Evolutionary conservation across 2,888 invertebrate genomes (phyloP), one percentile per base, ranked within the genome.

Genomic region (Hypena proboscidalis): DNA sequence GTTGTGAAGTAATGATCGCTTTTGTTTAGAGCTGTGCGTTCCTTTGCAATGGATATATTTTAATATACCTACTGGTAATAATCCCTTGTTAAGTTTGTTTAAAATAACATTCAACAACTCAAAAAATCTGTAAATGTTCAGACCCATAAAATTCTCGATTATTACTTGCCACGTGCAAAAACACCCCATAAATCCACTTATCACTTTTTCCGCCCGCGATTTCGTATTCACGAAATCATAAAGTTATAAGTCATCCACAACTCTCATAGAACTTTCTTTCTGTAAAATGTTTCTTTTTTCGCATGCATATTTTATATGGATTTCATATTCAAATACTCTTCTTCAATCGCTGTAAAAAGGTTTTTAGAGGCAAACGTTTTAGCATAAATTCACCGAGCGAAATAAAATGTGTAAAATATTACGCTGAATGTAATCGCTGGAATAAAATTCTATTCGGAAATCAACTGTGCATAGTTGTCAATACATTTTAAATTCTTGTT

Each of bases 251-350:
- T 60, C 52, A 60, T 70, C 63, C 58, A 50, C 60, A 59, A 63
- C 49, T 58, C 51, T 36, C 32, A 36, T 55, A 62, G 44, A 58
- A 57, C 50, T 58, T 60, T 57, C 25, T 47, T 53, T 43, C 29
- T 23, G 39, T 27, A 51, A 62, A 64, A 58, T 63, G 58, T 62
- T 63, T 58, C 54, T 67, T 67, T 67, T 72, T 67, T 60, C 21
- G 29, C 27, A 37, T 70, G 67, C 67, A 74, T 74, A 70, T 71
- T 67, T 70, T 62, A 74, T 66, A 50, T 29, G 42, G 47, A 72
- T 70, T 75, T 68, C 62, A 67, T 68, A 74, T 55, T 63, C 56
- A 63, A 59, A 55, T 61, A 42, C 33, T 1, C 23, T 13, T 10
- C 46, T 42, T 45, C 35, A 43, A 57, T 49, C 20, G 41, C 9